Evolutionary conservation across 37 sponge, comb jelly and placozoan species (phyloP).

Genomic region (Petrosia ficiformis): DNA sequence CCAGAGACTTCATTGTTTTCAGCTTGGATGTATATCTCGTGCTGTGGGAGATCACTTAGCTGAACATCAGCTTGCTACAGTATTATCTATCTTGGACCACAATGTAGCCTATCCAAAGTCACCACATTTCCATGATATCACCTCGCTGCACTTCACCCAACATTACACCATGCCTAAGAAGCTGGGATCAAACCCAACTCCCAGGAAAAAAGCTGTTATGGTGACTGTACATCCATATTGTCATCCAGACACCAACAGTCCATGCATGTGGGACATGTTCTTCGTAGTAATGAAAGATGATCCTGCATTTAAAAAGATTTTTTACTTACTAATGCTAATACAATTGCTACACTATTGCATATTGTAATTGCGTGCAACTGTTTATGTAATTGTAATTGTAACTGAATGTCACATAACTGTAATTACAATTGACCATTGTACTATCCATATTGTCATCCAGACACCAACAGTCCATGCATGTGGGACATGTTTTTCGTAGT

Average conservation of each 20-base stretch:
- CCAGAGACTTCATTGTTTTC: constrained; percentile 24
- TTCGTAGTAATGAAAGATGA: no score
- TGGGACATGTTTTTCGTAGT: no score
- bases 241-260: constrained; percentile 38
- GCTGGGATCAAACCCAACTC: neutral
- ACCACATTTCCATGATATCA: constrained; percentile 22
- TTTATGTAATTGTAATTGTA: no score
- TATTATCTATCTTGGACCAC: neutral
- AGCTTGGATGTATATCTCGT: constrained; percentile 40
- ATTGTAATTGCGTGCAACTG: no score
- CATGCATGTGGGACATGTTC: no score
- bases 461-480: no score
- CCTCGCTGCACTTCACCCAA: constrained; percentile 13
- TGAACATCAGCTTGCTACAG: constrained; percentile 4
- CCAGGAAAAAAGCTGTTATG: constrained; percentile 4
- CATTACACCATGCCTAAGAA: constrained; percentile 23
- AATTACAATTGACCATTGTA: no score
- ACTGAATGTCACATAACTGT: no score
- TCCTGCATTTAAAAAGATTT: no score
- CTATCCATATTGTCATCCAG: no score
- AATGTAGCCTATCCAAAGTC: neutral
- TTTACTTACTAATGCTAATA: no score
- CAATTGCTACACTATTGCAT: no score
- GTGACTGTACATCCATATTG: constrained; percentile 40
- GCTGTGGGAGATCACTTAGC: constrained; percentile 3